phyloP scores from a whole-genome alignment of 2,888 invertebrate species.

The Phyllotreta striolata region DNA sequence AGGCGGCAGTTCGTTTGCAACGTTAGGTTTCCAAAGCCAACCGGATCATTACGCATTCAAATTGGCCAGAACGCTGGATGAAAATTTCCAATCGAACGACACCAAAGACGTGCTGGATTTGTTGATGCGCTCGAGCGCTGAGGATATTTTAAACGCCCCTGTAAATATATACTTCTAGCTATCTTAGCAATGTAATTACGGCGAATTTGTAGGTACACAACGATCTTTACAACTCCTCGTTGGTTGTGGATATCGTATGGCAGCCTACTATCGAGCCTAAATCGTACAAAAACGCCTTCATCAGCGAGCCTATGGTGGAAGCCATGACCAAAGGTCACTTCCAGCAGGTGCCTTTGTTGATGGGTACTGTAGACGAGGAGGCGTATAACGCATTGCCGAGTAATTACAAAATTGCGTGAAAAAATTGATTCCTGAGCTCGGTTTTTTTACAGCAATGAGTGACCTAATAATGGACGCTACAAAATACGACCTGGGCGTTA shows the following conservation, averaged over 20 bases:
- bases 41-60: slow-evolving; percentile 27
- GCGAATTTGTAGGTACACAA: slow-evolving; percentile 20
- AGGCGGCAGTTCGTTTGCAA: slow-evolving; percentile 27
- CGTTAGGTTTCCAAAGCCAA: slow-evolving; percentile 21
- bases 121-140: slow-evolving; percentile 12
- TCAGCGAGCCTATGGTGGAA: slow-evolving; percentile 27
- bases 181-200: background rate
- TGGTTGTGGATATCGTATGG: slow-evolving; percentile 30
- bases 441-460: too few relatives aligned
- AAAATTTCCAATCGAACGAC: slow-evolving; percentile 20
- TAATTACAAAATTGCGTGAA: too few relatives aligned
- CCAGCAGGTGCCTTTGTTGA: slow-evolving; percentile 30
- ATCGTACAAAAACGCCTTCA: slow-evolving; percentile 19
- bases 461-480: too few relatives aligned
- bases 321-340: slow-evolving; percentile 29
- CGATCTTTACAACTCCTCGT: slow-evolving; percentile 19
- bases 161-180: slow-evolving; percentile 16
- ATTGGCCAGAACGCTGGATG: slow-evolving; percentile 25
- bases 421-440: too few relatives aligned
- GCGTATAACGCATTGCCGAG: slow-evolving; percentile 11
- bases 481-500: too few relatives aligned
- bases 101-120: slow-evolving; percentile 26
- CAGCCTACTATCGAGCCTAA: slow-evolving; percentile 29
- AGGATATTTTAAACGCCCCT: slow-evolving; percentile 18
- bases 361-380: slow-evolving; percentile 32